phyloP scores from a whole-genome alignment of 2,113 vertebrate genomes.

The Aspidoscelis tigris region DNA sequence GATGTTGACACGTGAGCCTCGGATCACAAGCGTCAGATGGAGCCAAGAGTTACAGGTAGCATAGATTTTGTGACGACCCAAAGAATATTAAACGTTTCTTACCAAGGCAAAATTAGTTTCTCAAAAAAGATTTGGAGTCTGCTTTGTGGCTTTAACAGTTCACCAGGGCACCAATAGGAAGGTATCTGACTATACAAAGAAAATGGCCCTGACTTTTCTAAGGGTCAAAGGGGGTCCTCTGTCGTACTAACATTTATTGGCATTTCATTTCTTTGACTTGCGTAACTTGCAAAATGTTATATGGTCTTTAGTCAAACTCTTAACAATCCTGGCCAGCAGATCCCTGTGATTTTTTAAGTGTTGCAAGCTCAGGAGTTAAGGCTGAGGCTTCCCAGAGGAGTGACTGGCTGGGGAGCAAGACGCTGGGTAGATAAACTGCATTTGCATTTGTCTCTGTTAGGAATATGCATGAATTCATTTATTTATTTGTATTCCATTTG shows the following conservation, averaged over 20 bases:
- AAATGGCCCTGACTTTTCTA: constrained; percentile 47
- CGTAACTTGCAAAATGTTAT: neutral
- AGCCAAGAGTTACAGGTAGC: neutral
- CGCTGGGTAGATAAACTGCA: neutral
- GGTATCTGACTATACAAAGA: constrained; percentile 52
- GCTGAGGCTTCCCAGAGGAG: neutral
- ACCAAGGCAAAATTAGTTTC: constrained; percentile 18
- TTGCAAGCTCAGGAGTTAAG: neutral
- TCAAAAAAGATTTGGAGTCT: constrained; percentile 31
- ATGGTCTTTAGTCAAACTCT: neutral
- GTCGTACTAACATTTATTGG: neutral
- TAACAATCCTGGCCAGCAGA: neutral
- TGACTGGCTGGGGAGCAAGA: neutral
- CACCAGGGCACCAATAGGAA: constrained; percentile 22
- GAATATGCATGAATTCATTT: too few relatives aligned
- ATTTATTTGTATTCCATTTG: too few relatives aligned
- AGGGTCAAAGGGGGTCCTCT: constrained; percentile 16
- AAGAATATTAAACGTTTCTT: constrained; percentile 15
- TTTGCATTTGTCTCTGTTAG: too few relatives aligned
- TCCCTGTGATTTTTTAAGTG: neutral
- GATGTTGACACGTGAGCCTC: neutral
- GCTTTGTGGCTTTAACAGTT: constrained; percentile 53
- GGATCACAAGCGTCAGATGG: constrained; percentile 23
- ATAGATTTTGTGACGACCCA: neutral
- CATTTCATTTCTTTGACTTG: neutral